phyloP scores from a whole-genome alignment of 2,113 vertebrate species.

The Micromys minutus region DNA sequence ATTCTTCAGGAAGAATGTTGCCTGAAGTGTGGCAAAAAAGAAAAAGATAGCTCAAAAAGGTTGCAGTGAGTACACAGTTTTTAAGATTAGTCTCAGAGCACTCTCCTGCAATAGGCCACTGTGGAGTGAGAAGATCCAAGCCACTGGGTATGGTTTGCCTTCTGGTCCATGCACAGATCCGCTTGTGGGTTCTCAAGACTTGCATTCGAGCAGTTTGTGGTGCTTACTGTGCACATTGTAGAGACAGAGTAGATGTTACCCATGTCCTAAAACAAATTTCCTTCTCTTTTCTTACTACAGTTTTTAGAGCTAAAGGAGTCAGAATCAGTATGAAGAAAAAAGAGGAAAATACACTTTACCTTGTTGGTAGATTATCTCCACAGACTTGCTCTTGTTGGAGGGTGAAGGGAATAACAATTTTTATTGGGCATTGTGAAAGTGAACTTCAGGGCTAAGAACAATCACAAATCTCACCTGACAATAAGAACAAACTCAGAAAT shows the following conservation, averaged over 20 bases:
- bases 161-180: neutral
- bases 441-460: neutral
- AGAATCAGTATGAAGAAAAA: neutral
- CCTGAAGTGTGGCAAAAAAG: too few species aligned
- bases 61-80: neutral
- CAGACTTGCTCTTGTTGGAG: neutral
- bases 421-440: neutral
- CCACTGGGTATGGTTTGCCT: neutral
- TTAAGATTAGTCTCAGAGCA: neutral
- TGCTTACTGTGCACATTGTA: neutral
- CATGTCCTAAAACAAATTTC: neutral
- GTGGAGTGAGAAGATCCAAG: neutral
- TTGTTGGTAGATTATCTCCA: neutral
- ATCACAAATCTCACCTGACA: neutral
- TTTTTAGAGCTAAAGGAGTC: neutral
- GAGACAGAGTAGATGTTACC: neutral
- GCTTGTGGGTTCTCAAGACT: neutral
- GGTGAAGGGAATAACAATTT: neutral
- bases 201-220: neutral
- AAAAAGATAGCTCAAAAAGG: neutral
- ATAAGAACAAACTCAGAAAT: neutral
- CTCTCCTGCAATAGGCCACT: neutral
- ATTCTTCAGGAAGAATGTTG: neutral
- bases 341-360: neutral
- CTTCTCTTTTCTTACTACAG: neutral